These are phyloP conservation scores for Nebria brevicollis DNA, from an alignment of 2,888 invertebrate species.

Conservation along the genomic window DNA sequence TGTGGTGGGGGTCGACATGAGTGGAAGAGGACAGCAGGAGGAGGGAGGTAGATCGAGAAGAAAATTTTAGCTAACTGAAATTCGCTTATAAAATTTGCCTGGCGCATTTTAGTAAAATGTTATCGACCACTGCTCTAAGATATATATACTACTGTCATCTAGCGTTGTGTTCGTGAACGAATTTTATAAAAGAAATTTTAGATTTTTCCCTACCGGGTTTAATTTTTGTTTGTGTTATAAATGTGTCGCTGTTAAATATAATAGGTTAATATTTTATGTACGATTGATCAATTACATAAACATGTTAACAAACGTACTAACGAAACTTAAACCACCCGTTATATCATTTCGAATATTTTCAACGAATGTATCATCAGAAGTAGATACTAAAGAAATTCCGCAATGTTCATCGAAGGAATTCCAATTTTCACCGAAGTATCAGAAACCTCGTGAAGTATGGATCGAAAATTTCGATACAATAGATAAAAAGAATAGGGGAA, in stretches of 20 bases:
- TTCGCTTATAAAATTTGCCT: too few species aligned
- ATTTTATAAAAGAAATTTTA: not conserved
- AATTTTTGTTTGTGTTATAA: not conserved
- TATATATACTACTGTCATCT: too few species aligned
- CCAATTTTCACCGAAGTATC: constrained; percentile 66
- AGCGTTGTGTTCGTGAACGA: not conserved
- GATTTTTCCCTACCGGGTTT: too few species aligned
- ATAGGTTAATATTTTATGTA: not conserved
- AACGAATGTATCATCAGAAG: constrained; percentile 17
- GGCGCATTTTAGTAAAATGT: too few species aligned
- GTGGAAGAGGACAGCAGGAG: too few species aligned
- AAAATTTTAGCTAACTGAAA: too few species aligned
- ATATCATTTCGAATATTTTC: constrained; percentile 20
- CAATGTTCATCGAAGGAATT: constrained; percentile 60
- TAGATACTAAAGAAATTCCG: constrained; percentile 30
- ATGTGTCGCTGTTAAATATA: not conserved
- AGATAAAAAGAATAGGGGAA: constrained; percentile 80
- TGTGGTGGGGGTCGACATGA: too few species aligned
- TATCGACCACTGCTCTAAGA: too few species aligned
- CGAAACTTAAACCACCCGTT: constrained; percentile 48
- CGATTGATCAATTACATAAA: constrained; percentile 29
- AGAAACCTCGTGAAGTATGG: constrained; percentile 83
- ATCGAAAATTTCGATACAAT: constrained; percentile 83
- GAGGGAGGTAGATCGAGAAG: too few species aligned
- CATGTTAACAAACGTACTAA: constrained; percentile 52